Evolutionary conservation across 1,140 invertebrate genomes (phyloP), one percentile per base, ranked within the genome.

Genomic region (Oncopodura yosiiana): DNA sequence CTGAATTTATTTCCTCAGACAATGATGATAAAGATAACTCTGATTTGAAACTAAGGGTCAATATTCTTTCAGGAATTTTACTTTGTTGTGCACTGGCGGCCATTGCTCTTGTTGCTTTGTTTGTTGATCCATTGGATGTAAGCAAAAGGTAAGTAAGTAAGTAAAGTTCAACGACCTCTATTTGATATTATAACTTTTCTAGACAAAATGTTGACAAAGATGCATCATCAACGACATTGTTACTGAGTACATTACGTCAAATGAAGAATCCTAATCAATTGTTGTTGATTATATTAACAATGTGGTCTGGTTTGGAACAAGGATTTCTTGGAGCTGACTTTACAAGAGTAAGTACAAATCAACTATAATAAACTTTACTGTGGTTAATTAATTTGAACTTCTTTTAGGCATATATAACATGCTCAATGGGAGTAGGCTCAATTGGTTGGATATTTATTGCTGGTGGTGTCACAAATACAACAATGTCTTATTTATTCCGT

Each of bases 401-500:
- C n/a, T n/a, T 39, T 9, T 6, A 58, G 56, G 62, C 58, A 9
- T 64, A 49, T 26, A 52, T 97, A 12, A 90, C 86, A 0, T 97
- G 94, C 69, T 83, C 87, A 0, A 71, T 93, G 63, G 92, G 91
- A 24, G 84, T 96, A 26, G 82, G 87, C 61, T 82, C 82, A 53
- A 88, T 97, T 21, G 93, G 92, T 37, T 94, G 88, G 68, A 87
- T 96, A 6, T 90, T 95, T 83, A 93, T 95, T 65, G 91, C 87
- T 68, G 94, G 94, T 67, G 92, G 92, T 4, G 18, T 50, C 8
- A 85, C 87, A 1, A 91, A 94, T 67, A 87, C 91, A 0, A 71
- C 86, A 11, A 91, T 87, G 68, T 94, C 88, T 2, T 73, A 94
- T 18, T 70, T 86, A 3, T 94, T 94, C 67, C 91, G 92, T 1